phyloP scores from a whole-genome alignment of 37 sponge, comb jelly and placozoan species.

The Trichoplax adhaerens region DNA sequence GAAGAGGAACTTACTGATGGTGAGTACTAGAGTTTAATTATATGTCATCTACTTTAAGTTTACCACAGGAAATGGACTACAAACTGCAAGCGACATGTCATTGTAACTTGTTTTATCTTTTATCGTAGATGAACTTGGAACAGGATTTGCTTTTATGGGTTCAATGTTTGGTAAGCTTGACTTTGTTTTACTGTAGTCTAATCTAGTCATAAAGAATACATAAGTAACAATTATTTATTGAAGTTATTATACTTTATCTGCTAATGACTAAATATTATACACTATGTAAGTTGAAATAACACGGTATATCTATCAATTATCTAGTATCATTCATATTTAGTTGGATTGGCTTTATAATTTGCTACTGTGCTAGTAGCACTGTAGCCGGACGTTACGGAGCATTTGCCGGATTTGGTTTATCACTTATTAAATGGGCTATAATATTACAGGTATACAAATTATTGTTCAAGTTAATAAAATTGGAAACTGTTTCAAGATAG shows the following conservation, averaged over 20 bases:
- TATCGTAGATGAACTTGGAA: neutral
- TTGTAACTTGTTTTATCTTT: no score
- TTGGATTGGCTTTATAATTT: conserved; percentile 44
- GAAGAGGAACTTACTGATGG: no score
- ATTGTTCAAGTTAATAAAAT: no score
- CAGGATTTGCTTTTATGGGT: neutral
- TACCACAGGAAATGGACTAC: no score
- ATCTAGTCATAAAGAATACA: no score
- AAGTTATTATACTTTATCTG: conserved; percentile 5
- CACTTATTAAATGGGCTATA: conserved; percentile 30
- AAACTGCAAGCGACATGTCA: no score
- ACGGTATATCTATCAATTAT: neutral
- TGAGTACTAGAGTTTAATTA: no score
- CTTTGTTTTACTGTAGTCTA: no score
- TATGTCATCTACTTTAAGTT: no score
- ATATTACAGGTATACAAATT: conserved; percentile 23
- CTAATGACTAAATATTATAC: neutral
- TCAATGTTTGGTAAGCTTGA: neutral
- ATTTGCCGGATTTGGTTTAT: conserved; percentile 53
- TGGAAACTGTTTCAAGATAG: no score
- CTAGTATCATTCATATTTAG: conserved; percentile 41
- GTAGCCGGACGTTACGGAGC: conserved; percentile 54
- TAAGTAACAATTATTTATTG: no score
- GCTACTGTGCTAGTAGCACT: conserved; percentile 40
- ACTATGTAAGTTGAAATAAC: neutral